Base-by-base conservation (phyloP, 2,113 vertebrate species). In the Nothoprocta pentlandii region DNA sequence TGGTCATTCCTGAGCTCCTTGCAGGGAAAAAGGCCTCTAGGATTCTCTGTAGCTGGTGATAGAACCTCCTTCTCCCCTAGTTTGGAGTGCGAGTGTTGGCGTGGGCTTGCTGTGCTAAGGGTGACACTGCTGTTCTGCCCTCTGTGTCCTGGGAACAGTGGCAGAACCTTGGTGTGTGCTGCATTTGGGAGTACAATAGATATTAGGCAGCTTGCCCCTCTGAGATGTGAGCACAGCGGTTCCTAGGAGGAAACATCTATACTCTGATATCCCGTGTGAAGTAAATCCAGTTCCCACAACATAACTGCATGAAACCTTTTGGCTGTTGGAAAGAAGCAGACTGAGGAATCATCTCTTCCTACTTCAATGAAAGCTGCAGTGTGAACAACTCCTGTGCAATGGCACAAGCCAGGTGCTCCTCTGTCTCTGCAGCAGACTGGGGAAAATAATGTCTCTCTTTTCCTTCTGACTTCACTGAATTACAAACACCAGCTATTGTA, bases 51-150 rank as follows among this genome's bases (percentile, higher is more conserved):
- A 21, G 2, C 6, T 47, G 73, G 20, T 47, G 54, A 30, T n/a
- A 8, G 10, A 7, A 32, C 28, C 11, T 1, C 5, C 19, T 73
- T 17, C 23, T 30, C 17, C 53, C 28, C 46, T 7, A 1, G 5
- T 6, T 21, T 6, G 41, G 49, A n/a, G 16, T 12, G 7, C 3
- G 9, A 47, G 4, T 30, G 30, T 30, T 36, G 44, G 21, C 6
- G 0, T 4, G 1, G 32, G 30, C 51, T 5, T 3, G 7, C 56
- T 12, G 6, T 0, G 4, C 30, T 28, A 30, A 13, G 34, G 7
- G 32, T 11, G 67, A 6, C 30, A 13, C 28, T 21, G 16, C 25
- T 30, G 16, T 26, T 39, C 42, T 73, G 73, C 54, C 41, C 36
- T 13, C 5, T 2, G 0, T 17, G 30, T 54, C 34, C 26, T 68